Evolutionary conservation across 2,113 vertebrate genomes (phyloP).

Genomic region (Peromyscus polionotus): DNA sequence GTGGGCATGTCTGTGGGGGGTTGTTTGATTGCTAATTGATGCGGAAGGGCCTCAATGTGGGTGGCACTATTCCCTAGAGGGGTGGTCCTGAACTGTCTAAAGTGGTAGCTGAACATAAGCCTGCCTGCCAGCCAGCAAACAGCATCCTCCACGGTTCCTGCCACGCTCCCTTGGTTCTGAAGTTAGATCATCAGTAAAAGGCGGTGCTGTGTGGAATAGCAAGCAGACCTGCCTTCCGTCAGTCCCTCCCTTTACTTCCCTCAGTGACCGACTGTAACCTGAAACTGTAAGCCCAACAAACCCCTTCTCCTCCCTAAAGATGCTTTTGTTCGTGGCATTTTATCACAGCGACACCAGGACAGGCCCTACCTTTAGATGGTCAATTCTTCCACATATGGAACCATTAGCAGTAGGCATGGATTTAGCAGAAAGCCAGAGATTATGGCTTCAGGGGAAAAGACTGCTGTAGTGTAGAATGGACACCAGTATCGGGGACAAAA

Average conservation of each 20-base stretch:
- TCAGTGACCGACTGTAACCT: neutral
- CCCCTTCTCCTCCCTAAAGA: neutral
- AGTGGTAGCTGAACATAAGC: neutral
- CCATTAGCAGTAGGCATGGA: neutral
- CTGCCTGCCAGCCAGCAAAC: neutral
- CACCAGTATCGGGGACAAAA: neutral
- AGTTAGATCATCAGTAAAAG: neutral
- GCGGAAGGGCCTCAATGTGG: neutral
- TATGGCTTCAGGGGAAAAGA: neutral
- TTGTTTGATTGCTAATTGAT: neutral
- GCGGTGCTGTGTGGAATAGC: neutral
- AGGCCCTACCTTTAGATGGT: fast-evolving
- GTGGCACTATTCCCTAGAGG: neutral
- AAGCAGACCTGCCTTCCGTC: neutral
- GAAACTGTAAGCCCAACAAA: neutral
- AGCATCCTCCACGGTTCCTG: neutral
- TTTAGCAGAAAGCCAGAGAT: neutral
- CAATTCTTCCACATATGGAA: neutral
- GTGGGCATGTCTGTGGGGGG: neutral
- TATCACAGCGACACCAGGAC: neutral
- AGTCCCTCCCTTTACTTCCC: neutral
- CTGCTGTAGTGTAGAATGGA: neutral
- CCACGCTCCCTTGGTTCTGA: neutral
- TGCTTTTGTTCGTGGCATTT: neutral
- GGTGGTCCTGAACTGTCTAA: neutral